Base-by-base conservation (phyloP, 53 echinoderm and acorn worm genomes). In the Crossaster papposus region DNA sequence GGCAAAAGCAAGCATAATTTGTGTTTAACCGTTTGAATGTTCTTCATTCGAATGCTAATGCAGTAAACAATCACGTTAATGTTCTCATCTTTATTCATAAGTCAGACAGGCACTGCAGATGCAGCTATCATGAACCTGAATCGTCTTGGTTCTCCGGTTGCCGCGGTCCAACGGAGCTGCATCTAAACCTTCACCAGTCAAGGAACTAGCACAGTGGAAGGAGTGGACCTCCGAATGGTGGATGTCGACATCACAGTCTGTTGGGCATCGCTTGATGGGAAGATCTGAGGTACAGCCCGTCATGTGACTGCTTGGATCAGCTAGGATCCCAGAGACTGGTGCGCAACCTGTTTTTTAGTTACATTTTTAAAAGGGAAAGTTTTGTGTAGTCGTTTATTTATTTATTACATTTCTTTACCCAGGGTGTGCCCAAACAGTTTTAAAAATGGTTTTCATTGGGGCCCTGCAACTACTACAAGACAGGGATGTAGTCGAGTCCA, bases 61-160 rank as follows among this genome's bases (percentile, higher is more conserved):
- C 51, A 17, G 11, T 30, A 54, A 29, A 29, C 30, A 53, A 79
- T 24, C 29, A 6, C 7, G 79, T 31, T 14, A 58, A 58, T 10
- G 3, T 54, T 34, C 4, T 37, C 54, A 36, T 81, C 36, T 75
- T n/a, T 76, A 35, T 26, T 79, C 31, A 26, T 79, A 64, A 2
- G 38, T 79, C n/a, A 70, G 79, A 26, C 89, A 89, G 32, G 36
- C 34, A 1, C 37, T 51, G 54, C 89, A 89, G 80, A 80, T 18
- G 73, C 89, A 89, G 51, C 22, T 89, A 29, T 80, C 79, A 31
- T 89, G 89, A 32, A 89, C 89, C 17, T 79, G 80, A 51, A 80
- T 36, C 0, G 1, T 22, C 51, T 89, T 89, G 14, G 23, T 80
- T 54, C 37, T 75, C 35, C 64, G 78, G 28, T 24, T 14, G 26